Evolutionary conservation across 2,113 vertebrate genomes (phyloP).

Genomic region (Suricata suricatta): DNA sequence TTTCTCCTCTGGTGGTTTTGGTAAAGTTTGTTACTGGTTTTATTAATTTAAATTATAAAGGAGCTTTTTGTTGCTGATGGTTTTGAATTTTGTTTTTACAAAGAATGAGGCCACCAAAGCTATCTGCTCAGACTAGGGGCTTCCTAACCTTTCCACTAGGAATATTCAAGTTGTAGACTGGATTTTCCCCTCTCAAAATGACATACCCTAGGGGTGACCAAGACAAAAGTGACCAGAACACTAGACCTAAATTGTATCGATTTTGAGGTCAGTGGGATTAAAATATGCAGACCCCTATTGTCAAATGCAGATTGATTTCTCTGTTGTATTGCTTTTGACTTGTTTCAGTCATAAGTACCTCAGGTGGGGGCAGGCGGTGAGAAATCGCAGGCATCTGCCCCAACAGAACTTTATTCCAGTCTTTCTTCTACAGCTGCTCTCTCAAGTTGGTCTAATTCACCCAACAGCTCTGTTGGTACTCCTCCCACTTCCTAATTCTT

Average conservation of each 20-base stretch:
- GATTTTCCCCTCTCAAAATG: not conserved
- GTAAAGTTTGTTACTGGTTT: slow-evolving; percentile 24
- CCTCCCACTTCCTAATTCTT: not conserved
- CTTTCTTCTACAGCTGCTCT: not conserved
- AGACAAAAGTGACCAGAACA: slow-evolving; percentile 19
- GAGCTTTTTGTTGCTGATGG: not conserved
- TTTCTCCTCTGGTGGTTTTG: slow-evolving; percentile 2
- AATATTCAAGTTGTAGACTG: not conserved
- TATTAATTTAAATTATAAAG: slow-evolving; percentile 49
- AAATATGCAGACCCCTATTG: not conserved
- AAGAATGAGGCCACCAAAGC: not conserved
- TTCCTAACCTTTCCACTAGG: not conserved
- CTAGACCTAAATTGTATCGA: not conserved
- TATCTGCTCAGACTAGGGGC: not conserved
- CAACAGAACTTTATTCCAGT: not conserved
- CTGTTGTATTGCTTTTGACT: not conserved
- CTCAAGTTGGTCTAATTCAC: not conserved
- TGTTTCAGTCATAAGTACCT: slow-evolving; percentile 13
- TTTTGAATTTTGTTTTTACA: not conserved
- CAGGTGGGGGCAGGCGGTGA: not conserved
- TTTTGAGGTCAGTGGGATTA: not conserved
- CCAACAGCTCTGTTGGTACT: not conserved
- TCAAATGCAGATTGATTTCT: not conserved
- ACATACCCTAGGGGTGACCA: not conserved
- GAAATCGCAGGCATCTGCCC: not conserved